These are phyloP conservation scores for Todiramphus saurophagus DNA, from an alignment of 2,113 vertebrate species.

Conservation along the genomic window DNA sequence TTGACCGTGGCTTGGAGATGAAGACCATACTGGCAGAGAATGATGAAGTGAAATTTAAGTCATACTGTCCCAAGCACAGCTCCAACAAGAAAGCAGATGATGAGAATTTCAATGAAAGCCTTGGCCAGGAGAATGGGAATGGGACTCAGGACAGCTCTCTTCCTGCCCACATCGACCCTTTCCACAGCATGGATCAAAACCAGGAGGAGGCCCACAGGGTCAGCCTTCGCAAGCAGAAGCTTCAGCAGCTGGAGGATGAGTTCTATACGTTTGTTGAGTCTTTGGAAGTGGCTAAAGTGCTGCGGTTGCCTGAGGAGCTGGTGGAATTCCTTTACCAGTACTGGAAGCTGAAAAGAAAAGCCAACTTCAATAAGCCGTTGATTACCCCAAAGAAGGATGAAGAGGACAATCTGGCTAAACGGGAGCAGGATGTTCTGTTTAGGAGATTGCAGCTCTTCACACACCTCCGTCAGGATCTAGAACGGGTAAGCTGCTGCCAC, in stretches of 20 bases:
- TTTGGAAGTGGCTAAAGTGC: slow-evolving; percentile 81
- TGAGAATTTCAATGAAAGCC: slow-evolving; percentile 53
- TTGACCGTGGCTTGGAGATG: slow-evolving; percentile 89
- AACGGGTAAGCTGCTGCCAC: slow-evolving; percentile 81
- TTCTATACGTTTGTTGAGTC: slow-evolving; percentile 89
- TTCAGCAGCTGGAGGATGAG: slow-evolving; percentile 93
- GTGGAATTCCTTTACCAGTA: slow-evolving; percentile 95
- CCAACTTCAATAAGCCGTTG: slow-evolving; percentile 93
- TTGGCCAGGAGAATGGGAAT: slow-evolving; percentile 57
- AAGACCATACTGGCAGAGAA: slow-evolving; percentile 92
- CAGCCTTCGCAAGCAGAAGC: slow-evolving; percentile 89
- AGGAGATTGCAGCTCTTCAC: slow-evolving; percentile 94
- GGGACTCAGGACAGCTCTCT: slow-evolving; percentile 51
- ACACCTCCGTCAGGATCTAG: slow-evolving; percentile 94
- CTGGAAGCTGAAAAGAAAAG: slow-evolving; percentile 96
- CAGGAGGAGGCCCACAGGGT: slow-evolving; percentile 84
- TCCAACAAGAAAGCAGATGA: slow-evolving; percentile 62
- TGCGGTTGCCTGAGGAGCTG: slow-evolving; percentile 80
- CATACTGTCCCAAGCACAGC: slow-evolving; percentile 93
- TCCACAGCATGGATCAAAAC: slow-evolving; percentile 73
- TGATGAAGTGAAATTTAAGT: slow-evolving; percentile 97
- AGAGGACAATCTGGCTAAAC: slow-evolving; percentile 92
- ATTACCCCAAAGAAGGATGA: slow-evolving; percentile 95
- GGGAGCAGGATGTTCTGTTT: slow-evolving; percentile 93
- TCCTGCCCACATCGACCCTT: slow-evolving; percentile 43